Evolutionary conservation across 2,888 invertebrate genomes (phyloP).

Genomic region (Eutolmus rufibarbis): DNA sequence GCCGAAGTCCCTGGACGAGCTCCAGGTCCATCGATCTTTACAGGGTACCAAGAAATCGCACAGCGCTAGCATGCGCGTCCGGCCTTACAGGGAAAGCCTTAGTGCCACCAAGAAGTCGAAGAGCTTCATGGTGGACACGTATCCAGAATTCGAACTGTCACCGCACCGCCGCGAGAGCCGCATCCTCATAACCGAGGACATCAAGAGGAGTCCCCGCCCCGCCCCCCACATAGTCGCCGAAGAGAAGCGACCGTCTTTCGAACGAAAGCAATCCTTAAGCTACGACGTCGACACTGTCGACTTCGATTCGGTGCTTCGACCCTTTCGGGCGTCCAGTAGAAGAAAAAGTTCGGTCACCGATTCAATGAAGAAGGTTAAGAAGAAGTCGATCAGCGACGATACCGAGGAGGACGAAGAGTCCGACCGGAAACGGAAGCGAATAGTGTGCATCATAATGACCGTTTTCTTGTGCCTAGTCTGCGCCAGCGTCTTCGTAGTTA

Average conservation of each 20-base stretch:
- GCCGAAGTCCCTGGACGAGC: conserved; percentile 61
- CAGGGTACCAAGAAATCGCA: conserved; percentile 58
- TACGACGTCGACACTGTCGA: conserved; percentile 61
- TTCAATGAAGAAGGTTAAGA: conserved; percentile 57
- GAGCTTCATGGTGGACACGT: conserved; percentile 62
- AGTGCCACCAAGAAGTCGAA: conserved; percentile 63
- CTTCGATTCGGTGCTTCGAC: conserved; percentile 60
- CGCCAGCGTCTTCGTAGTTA: conserved; percentile 77
- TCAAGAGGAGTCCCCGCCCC: conserved; percentile 61
- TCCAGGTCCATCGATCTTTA: conserved; percentile 59
- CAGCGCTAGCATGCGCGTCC: conserved; percentile 61
- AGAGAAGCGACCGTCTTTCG: conserved; percentile 61
- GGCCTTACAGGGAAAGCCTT: conserved; percentile 60
- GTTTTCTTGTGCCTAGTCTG: conserved; percentile 77
- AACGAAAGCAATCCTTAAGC: conserved; percentile 58
- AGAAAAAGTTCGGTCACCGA: conserved; percentile 58
- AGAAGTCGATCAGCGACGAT: conserved; percentile 64
- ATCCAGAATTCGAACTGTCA: conserved; percentile 60
- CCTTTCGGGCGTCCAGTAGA: conserved; percentile 58
- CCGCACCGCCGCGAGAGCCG: conserved; percentile 58
- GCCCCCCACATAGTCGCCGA: conserved; percentile 55
- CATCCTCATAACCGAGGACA: conserved; percentile 58
- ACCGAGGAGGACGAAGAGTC: conserved; percentile 66
- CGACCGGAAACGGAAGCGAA: conserved; percentile 72
- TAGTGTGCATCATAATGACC: conserved; percentile 75